phyloP scores from a whole-genome alignment of 2,113 vertebrate genomes.

The Odobenus rosmarus region DNA sequence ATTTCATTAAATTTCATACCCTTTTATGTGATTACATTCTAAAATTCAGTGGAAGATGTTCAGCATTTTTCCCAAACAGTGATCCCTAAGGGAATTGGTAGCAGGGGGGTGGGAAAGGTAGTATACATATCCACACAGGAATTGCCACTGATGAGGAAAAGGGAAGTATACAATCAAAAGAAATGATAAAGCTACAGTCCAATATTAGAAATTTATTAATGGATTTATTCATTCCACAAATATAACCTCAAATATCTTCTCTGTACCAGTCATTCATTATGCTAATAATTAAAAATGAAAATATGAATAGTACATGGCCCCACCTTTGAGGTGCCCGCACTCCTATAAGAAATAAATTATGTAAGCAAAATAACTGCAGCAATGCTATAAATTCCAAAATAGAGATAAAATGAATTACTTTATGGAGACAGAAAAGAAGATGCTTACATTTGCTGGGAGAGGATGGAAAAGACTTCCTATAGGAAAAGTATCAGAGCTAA shows the following conservation, averaged over 20 bases:
- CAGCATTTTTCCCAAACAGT: background rate
- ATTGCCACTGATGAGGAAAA: background rate
- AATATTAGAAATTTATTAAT: background rate
- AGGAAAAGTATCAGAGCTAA: background rate
- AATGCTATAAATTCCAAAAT: background rate
- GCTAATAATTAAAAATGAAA: background rate
- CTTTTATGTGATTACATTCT: background rate
- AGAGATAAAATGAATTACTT: background rate
- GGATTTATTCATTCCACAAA: background rate
- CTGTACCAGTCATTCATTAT: background rate
- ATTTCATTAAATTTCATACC: background rate
- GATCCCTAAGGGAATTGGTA: background rate
- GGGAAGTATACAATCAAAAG: background rate
- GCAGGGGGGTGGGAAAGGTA: fast-evolving
- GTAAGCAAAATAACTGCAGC: background rate
- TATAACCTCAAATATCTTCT: background rate
- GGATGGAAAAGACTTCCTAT: background rate
- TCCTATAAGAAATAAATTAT: background rate
- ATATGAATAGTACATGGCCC: too few relatives aligned
- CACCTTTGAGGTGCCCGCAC: background rate
- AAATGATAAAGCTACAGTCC: fast-evolving
- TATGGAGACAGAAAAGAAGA: background rate
- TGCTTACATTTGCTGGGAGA: background rate
- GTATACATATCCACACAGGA: fast-evolving
- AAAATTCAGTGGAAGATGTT: background rate